phyloP scores from a whole-genome alignment of 2,797 vertebrate species.

The Brotula barbata region DNA sequence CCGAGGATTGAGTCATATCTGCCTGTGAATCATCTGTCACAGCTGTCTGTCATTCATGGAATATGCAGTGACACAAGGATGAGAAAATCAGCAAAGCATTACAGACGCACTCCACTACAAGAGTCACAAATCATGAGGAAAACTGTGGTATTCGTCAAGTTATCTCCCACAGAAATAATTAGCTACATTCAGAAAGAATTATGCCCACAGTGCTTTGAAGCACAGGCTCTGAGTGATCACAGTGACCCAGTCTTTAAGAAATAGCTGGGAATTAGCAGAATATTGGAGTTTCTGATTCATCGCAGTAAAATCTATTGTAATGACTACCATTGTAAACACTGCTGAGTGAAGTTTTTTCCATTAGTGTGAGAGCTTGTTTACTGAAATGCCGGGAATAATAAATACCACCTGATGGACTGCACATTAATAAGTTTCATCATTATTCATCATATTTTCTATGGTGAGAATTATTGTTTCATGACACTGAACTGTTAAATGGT shows the following conservation, averaged over 20 bases:
- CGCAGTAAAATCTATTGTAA: conserved; percentile 34
- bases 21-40: conserved; percentile 22
- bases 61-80: neutral
- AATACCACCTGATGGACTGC: conserved; percentile 38
- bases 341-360: conserved; percentile 18
- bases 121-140: conserved; percentile 31
- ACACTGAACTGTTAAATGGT: no score
- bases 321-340: conserved; percentile 46
- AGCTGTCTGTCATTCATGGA: conserved; percentile 26
- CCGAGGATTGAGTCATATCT: conserved; percentile 31
- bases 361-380: conserved; percentile 52
- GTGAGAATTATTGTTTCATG: conserved; percentile 7
- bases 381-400: conserved; percentile 40
- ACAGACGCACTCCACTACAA: conserved; percentile 15
- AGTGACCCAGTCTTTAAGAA: conserved; percentile 42
- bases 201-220: conserved; percentile 31
- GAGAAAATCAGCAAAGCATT: conserved; percentile 27
- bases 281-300: conserved; percentile 48
- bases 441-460: conserved; percentile 15
- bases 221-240: conserved; percentile 16
- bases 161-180: conserved; percentile 42
- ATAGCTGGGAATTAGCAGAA: conserved; percentile 20
- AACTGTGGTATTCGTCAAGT: conserved; percentile 34
- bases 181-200: conserved; percentile 32
- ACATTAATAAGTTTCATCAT: conserved; percentile 35